Evolutionary conservation across 2,797 vertebrate genomes (phyloP), one percentile per base, ranked within the genome.

Genomic region (Kryptopterus vitreolus): DNA sequence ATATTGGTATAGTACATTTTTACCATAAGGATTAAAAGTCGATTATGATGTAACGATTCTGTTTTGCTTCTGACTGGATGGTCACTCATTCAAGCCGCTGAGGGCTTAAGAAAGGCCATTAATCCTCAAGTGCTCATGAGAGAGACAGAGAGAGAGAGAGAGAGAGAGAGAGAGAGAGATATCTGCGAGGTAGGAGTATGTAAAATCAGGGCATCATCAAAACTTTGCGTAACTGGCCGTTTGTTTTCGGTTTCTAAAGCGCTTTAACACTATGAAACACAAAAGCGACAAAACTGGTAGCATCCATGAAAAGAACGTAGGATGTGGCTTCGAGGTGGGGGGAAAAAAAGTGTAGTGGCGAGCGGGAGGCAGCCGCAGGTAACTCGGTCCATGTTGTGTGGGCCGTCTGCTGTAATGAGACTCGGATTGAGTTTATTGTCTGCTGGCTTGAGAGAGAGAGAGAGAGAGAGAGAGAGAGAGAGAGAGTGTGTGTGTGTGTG

Each of bases 361-460:
- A 80, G 66, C 61, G 29, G 72, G 84, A 84, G 77, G 4, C 53
- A 84, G 82, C 81, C 76, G 74, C 83, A 90, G 89, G 88, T 89
- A 84, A 84, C 73, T 0, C 81, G 77, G 88, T 89, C 84, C 85
- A 81, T 81, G 78, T 69, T 91, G 91, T 90, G 89, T 92, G 87
- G 90, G 88, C 87, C 80, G 81, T 81, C 75, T 74, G 83, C 83
- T 82, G 83, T 77, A 86, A 86, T 82, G 84, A 86, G 80, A 85
- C 85, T 73, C 38, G 5, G 78, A 82, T 80, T 52, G 80, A 82
- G 86, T 87, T 76, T 78, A 50, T 76, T 82, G 50, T 82, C 80
- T 77, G 33, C 48, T 71, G 33, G 58, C 20, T n/a, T 43, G 52
- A 48, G 26, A 20, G 70, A 31, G 71, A 62, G 59, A 57, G 66